These are phyloP conservation scores for Parotocinclus haroldoi DNA, from an alignment of 2,797 vertebrate genomes.

Conservation along the genomic window DNA sequence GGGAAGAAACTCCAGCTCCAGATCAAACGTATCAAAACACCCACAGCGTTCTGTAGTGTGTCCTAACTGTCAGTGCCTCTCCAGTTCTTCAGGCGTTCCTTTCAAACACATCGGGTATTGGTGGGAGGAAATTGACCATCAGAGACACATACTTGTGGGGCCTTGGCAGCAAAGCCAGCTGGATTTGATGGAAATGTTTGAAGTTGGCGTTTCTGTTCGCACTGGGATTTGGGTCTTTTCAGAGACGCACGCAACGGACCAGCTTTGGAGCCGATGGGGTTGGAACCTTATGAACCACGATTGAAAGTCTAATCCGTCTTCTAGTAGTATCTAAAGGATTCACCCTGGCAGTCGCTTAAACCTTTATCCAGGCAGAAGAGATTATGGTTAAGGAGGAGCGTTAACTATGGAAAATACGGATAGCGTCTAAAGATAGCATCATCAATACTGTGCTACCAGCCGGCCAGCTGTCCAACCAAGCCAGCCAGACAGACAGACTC, in stretches of 20 bases:
- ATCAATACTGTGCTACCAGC: background rate
- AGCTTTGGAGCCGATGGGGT: slow-evolving; percentile 30
- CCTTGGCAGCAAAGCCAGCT: slow-evolving; percentile 23
- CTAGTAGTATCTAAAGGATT: slow-evolving; percentile 10
- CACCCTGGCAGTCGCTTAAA: slow-evolving; percentile 13
- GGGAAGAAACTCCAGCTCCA: slow-evolving; percentile 8
- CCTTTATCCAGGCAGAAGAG: slow-evolving; percentile 8
- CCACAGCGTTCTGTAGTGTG: slow-evolving; percentile 2
- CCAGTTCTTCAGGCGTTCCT: slow-evolving; percentile 20
- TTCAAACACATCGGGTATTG: slow-evolving; percentile 6
- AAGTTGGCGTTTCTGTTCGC: slow-evolving; percentile 32
- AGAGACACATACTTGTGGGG: slow-evolving; percentile 18
- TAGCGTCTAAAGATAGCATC: slow-evolving; percentile 4
- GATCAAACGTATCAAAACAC: slow-evolving; percentile 28
- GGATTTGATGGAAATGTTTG: slow-evolving; percentile 44
- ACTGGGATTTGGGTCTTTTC: slow-evolving; percentile 28
- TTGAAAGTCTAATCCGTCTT: slow-evolving; percentile 32
- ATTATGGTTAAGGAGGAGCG: background rate
- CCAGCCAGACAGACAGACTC: background rate
- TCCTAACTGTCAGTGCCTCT: slow-evolving; percentile 15
- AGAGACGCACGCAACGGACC: slow-evolving; percentile 23
- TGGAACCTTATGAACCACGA: slow-evolving; percentile 27
- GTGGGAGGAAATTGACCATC: slow-evolving; percentile 22
- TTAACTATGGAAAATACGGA: background rate
- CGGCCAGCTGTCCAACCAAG: slow-evolving; percentile 8